Base-by-base conservation (phyloP, 2,797 vertebrate genomes). In the Threskiornis aethiopicus region DNA sequence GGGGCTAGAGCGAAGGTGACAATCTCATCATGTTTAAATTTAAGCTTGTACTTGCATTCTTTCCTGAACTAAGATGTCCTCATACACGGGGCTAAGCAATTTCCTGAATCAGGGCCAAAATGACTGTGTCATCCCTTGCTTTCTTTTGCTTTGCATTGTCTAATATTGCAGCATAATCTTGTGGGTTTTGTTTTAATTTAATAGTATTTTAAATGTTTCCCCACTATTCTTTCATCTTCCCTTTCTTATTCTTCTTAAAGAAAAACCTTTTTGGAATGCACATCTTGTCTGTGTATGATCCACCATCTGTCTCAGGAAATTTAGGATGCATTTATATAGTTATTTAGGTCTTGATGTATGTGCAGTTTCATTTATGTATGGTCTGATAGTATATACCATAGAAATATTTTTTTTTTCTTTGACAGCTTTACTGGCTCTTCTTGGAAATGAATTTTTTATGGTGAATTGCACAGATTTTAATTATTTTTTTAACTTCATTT, bases 261-360 rank as follows among this genome's bases (percentile, higher is more conserved):
- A 93, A 95, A 78, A 90, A 55, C 90, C 6, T 82, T 97, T 95
- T 94, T 92, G 79, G 91, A 96, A 96, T 95, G 72, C 87, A 58
- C 96, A 84, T 84, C 67, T 93, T 91, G 90, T 93, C 90, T 94
- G 42, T 93, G 70, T 93, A 80, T 75, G 73, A 96, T 94, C 72
- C 31, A 79, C 86, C 87, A 93, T 96, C 97, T 97, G 92, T 92
- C 87, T 97, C 18, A 14, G 94, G 87, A 97, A 97, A 91, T 84
- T 84, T 80, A 97, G 78, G 94, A 92, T 78, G 86, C 72, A 75
- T 97, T 97, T 93, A 95, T 87, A 91, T 84, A 87, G 93, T 96
- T 97, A 96, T 97, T 96, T 97, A 97, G 81, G 52, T 93, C 89
- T 95, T 90, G 84, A 97, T 95, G 69, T 92, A 95, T 96, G 70